Evolutionary conservation across 2,113 vertebrate species (phyloP), one percentile per base, ranked within the genome.

Genomic region (Pyxicephalus adspersus): DNA sequence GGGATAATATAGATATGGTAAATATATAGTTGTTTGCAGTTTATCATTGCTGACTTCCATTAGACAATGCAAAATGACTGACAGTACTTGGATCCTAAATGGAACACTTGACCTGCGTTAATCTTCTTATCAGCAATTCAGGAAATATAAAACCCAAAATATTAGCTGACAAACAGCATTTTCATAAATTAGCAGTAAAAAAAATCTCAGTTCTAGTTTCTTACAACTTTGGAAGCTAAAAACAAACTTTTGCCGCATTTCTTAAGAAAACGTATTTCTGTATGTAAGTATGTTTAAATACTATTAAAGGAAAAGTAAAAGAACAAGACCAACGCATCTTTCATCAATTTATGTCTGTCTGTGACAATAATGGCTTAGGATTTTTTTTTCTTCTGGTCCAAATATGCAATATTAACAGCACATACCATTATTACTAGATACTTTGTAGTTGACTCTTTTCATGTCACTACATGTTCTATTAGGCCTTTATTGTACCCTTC

Each of bases 281-380:
- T 13, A 45, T 13, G 11, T 2, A 5, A 19, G 79, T 83, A 83
- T 88, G 85, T 87, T 73, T 84, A 88, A 87, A 88, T 73, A 87
- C 60, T 84, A 83, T 84, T 52, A 31, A 84, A 84, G 77, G 70
- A 58, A 16, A 54, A 85, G 73, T n/a, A n/a, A 81, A 86, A 51
- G 29, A 83, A 84, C 84, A 54, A 82, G n/a, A n/a, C 83, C 76
- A 18, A 38, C 75, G 61, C 83, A 85, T 90, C 89, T 85, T 81
- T 91, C 89, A 90, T 83, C 88, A 15, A 83, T 15, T 2, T 65
- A 72, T 80, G 66, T 84, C 88, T 84, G 84, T 84, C 84, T 73
- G 63, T 68, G 83, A 76, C 55, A 38, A 73, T 20, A 22, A 25
- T 81, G 85, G 82, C 79, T 88, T 85, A 87, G 82, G n/a, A n/a